These are phyloP conservation scores for Tolypeutes matacus DNA, from an alignment of 2,797 vertebrate species.

Conservation along the genomic window DNA sequence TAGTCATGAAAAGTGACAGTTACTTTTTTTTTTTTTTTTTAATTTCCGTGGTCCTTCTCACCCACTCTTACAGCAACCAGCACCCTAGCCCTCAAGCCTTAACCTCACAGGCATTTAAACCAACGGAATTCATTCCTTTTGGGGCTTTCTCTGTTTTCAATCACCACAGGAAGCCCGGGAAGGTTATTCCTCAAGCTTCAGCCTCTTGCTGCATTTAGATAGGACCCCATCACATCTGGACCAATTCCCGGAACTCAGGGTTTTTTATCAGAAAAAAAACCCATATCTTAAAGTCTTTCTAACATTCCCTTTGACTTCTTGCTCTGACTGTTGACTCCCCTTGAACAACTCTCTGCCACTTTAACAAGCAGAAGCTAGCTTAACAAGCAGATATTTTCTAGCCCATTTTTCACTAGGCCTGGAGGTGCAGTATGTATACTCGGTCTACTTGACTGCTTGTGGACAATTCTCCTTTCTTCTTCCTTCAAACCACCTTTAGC, in stretches of 20 bases:
- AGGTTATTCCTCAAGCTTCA: not conserved
- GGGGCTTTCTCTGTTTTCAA: not conserved
- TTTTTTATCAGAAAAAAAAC: not conserved
- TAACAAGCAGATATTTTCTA: not conserved
- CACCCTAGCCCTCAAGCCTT: accelerated
- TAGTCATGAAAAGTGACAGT: not conserved
- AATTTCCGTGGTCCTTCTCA: no score
- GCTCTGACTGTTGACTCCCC: not conserved
- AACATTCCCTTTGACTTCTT: not conserved
- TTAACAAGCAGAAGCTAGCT: no score
- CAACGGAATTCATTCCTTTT: no score
- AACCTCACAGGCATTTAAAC: not conserved
- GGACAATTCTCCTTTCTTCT: not conserved
- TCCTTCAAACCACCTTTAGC: not conserved
- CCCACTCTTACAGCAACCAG: not conserved
- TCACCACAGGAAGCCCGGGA: no score
- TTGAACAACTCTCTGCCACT: no score
- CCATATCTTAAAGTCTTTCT: not conserved
- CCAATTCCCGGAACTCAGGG: not conserved
- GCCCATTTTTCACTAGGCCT: not conserved
- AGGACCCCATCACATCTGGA: not conserved
- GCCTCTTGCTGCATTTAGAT: not conserved
- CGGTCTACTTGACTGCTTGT: not conserved
- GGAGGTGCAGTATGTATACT: accelerated
- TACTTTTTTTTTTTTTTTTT: not conserved